Base-by-base conservation (phyloP, 2,888 invertebrate species). In the Ormyrus thymus region DNA sequence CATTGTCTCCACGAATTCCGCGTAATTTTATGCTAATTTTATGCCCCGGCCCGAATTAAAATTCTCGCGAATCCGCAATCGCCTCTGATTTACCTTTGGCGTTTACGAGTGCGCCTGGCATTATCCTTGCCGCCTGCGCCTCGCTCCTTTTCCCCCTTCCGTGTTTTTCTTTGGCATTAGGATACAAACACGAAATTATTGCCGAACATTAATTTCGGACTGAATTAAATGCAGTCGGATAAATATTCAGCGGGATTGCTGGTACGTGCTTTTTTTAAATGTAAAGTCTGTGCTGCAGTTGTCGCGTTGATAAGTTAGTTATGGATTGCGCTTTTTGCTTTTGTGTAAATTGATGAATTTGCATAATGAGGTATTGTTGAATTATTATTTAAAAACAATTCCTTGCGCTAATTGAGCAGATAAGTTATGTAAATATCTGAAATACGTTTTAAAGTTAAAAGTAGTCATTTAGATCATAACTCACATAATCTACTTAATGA, bases 1-100 rank as follows among this genome's bases (percentile, higher is more conserved):
- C 45, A 45, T 68, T 68, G 45, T 56, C 55, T 45, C 10, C 5
- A 10, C 5, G 13, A 46, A 53, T 43, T 11, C 7, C 43, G 13
- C 29, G 53, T 66, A 66, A 68, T 55, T 56, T 45, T 46, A 55
- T 68, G 68, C 13, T 55, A 68, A 68, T 56, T 69, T 69, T 69
- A 69, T 69, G 55, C 46, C n/a, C n/a, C n/a, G 6, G 43, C 3
- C 29, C 29, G 29, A 29, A 29, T 29, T 29, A 29, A 29, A 29
- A 29, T 29, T 29, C 29, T 29, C 29, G 29, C 29, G 29, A 29
- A 29, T 29, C 46, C 56, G n/a, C 69, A 9, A 46, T 56, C 69
- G 69, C 6, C 48, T 6, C 56, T 56, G 56, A 69, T 69, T 69
- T 69, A 69, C 56, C 15, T 45, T 69, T 13, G 56, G 69, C 56